Conservation (phyloP, 2,113 vertebrate genomes). For the Bostrychus sinensis region DNA sequence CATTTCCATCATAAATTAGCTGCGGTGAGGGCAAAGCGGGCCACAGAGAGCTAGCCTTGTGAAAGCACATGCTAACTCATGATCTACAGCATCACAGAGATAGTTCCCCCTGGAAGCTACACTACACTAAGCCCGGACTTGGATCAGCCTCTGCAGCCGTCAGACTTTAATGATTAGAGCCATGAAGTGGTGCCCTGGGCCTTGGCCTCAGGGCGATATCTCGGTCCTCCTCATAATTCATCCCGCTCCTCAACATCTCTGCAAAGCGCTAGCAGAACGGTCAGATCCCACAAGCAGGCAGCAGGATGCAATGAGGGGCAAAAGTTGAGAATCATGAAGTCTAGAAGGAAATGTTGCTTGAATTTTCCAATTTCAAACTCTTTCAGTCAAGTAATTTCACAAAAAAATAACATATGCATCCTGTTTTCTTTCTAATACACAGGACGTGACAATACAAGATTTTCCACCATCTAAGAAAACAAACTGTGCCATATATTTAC, state of each 20-base stretch:
- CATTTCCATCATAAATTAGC: constrained; percentile 67
- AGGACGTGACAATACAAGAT: constrained; percentile 19
- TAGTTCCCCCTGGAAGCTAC: constrained; percentile 69
- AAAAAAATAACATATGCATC: constrained; percentile 32
- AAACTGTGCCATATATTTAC: not conserved
- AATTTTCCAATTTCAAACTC: not conserved
- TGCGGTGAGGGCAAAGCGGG: constrained; percentile 34
- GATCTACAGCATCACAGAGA: constrained; percentile 65
- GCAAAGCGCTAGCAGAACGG: constrained; percentile 26
- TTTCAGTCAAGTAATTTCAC: constrained; percentile 38
- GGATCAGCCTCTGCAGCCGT: constrained; percentile 63
- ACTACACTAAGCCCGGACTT: constrained; percentile 59
- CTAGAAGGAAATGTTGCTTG: constrained; percentile 32
- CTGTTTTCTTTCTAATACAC: constrained; percentile 19
- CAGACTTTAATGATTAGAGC: constrained; percentile 76
- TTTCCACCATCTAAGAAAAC: not conserved
- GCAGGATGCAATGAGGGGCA: constrained; percentile 37
- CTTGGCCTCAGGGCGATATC: constrained; percentile 64
- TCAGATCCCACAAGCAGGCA: constrained; percentile 41
- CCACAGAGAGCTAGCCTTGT: constrained; percentile 47
- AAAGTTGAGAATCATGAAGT: constrained; percentile 37
- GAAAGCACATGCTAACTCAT: constrained; percentile 63
- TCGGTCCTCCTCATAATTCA: constrained; percentile 71
- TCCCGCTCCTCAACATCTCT: constrained; percentile 57
- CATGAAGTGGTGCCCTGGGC: constrained; percentile 69